A percentile compares a stretch with the other conserved stretches of the same genome.
These are phyloP conservation scores for Lepidurus couesii DNA, from an alignment of 1,140 invertebrate species.

Conservation along the genomic window DNA sequence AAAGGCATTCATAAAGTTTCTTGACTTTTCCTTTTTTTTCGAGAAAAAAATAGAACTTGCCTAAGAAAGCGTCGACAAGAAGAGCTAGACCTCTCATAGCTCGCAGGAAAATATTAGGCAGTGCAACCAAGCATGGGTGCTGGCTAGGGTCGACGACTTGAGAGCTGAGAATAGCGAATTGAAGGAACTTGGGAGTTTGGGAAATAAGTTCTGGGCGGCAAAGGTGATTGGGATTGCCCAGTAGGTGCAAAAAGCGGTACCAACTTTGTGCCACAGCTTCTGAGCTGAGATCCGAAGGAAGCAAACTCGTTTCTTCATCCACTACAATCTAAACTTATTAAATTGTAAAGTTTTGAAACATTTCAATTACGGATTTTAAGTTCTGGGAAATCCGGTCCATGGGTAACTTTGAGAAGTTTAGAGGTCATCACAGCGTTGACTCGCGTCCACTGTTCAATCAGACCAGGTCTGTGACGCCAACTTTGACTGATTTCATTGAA, in stretches of 20 bases:
- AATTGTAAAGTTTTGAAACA: constrained; percentile 30
- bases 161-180: constrained; percentile 48
- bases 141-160: constrained; percentile 73
- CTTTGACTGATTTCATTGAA: constrained; percentile 83
- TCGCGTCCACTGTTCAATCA: constrained; percentile 92
- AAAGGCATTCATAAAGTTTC: too few species aligned
- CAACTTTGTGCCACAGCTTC: constrained; percentile 88
- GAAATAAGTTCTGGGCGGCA: constrained; percentile 78
- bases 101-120: constrained; percentile 86
- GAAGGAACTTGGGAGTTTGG: constrained; percentile 74
- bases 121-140: constrained; percentile 78
- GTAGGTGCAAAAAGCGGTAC: constrained; percentile 86
- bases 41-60: constrained; percentile 50
- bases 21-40: too few species aligned
- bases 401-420: constrained; percentile 76
- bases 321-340: constrained; percentile 48
- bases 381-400: constrained; percentile 77
- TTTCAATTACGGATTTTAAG: constrained; percentile 64
- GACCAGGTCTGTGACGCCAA: constrained; percentile 85
- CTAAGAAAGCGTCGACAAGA: constrained; percentile 91
- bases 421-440: constrained; percentile 84
- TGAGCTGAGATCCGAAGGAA: constrained; percentile 73
- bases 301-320: constrained; percentile 74
- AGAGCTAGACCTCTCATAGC: constrained; percentile 88
- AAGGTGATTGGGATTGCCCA: constrained; percentile 89